Conservation (phyloP, 2,888 invertebrate species). For the Dione juno region DNA sequence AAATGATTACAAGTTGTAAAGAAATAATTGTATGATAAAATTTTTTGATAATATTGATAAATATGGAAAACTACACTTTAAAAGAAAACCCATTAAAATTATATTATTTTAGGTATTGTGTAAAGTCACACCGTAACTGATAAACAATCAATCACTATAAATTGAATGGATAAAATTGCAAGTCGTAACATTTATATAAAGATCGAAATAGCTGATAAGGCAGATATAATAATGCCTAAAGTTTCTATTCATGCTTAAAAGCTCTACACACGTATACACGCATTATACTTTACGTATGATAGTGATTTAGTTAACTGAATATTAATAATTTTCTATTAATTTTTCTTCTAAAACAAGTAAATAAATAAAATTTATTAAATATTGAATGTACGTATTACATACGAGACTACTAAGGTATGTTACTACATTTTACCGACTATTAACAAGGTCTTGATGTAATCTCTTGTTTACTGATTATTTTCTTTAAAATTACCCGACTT, state of each 20-base stretch:
- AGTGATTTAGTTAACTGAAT: background rate
- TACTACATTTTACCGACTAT: background rate
- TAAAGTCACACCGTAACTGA: slow-evolving; percentile 19
- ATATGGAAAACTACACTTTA: background rate
- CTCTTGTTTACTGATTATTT: too few relatives aligned
- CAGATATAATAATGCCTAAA: too few relatives aligned
- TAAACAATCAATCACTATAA: slow-evolving; percentile 13
- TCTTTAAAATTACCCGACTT: too few relatives aligned
- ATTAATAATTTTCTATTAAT: background rate
- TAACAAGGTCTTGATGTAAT: background rate
- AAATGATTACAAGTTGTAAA: background rate
- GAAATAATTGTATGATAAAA: background rate
- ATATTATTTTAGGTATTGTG: slow-evolving; percentile 13
- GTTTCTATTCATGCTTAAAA: slow-evolving; percentile 1
- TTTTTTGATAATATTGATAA: slow-evolving; percentile 2
- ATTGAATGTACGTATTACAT: background rate
- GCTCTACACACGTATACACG: background rate
- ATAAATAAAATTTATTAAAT: too few relatives aligned
- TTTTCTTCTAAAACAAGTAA: background rate
- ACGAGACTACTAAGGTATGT: background rate
- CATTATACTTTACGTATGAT: background rate
- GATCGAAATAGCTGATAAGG: background rate
- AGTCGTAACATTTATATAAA: slow-evolving; percentile 3
- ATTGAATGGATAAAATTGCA: slow-evolving; percentile 5
- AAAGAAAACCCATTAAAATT: slow-evolving; percentile 8